Percentiles rank a stretch among this genome's conserved stretches.
Conservation (phyloP, 2,797 vertebrate genomes). For the Chelonia mydas region DNA sequence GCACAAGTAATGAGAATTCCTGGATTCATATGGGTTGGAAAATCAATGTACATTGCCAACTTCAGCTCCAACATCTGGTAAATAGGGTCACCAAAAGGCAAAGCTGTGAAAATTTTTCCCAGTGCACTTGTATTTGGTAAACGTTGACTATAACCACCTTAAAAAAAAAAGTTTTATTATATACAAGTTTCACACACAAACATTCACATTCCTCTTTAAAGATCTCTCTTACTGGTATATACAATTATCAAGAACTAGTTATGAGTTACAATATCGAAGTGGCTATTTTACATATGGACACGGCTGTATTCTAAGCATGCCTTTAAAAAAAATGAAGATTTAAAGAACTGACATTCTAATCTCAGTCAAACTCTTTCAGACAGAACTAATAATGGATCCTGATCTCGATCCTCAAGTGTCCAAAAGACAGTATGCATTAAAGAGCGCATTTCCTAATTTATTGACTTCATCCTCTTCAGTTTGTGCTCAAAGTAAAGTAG, state of each 20-base stretch:
- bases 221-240: rapidly evolving
- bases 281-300: not conserved
- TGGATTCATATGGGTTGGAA: conserved; percentile 90
- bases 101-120: conserved; percentile 94
- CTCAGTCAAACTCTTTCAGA: not conserved
- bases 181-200: not conserved
- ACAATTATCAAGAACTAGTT: not conserved
- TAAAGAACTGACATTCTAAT: not conserved
- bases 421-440: not conserved
- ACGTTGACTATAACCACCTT: conserved; percentile 96
- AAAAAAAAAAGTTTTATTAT: not conserved
- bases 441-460: not conserved
- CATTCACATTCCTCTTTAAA: not conserved
- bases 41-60: conserved; percentile 94
- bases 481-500: not conserved
- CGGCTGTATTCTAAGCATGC: not conserved
- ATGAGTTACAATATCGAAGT: not conserved
- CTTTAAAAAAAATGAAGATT: not conserved
- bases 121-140: conserved; percentile 92
- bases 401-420: not conserved
- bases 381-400: not conserved
- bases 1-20: conserved; percentile 91
- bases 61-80: conserved; percentile 98
- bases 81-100: conserved; percentile 89
- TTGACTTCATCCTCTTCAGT: not conserved